Evolutionary conservation across 1,140 invertebrate genomes (phyloP), one percentile per base, ranked within the genome.

Genomic region (Choristoneura fumiferana): DNA sequence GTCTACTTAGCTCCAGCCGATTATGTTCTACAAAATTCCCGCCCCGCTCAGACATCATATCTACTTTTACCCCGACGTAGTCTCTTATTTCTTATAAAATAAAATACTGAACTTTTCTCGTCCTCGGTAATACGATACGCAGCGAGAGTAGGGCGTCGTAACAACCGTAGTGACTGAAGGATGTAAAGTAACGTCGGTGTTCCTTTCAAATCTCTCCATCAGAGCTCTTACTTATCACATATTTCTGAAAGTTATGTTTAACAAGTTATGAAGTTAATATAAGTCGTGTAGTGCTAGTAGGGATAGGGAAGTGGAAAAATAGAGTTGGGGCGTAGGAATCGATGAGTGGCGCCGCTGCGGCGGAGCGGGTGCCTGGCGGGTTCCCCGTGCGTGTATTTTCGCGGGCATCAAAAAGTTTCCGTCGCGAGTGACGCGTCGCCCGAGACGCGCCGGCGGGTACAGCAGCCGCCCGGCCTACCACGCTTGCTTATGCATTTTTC

Each of bases 191-290:
- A 53, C 17, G 39, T 56, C 57, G 53, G 35, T 54, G 57, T 60
- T 65, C 63, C 57, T 65, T 67, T 63, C 55, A 60, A 75, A 72
- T 68, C 65, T 68, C 62, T 70, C 57, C 55, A 29, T 29, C 17
- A 63, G 58, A 60, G 66, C 59, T 69, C 61, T 65, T 66, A 68
- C 63, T 65, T 74, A 67, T 76, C 69, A 77, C 70, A 73, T 76
- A 78, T 81, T 79, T 81, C 75, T 81, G 62, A 78, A 81, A 79
- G 71, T 76, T 79, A 65, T 80, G 69, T 82, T 78, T 81, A 77
- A 83, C 76, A 72, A 83, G 71, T 83, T 79, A 67, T 75, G 69
- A 78, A 79, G 71, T 78, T 81, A 78, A 80, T 81, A 83, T 75
- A 80, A 82, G 69, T 77, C 80, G 65, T 63, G 62, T 72, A 75